Conservation (phyloP, 2,888 invertebrate genomes). For the Neoascia interrupta region DNA sequence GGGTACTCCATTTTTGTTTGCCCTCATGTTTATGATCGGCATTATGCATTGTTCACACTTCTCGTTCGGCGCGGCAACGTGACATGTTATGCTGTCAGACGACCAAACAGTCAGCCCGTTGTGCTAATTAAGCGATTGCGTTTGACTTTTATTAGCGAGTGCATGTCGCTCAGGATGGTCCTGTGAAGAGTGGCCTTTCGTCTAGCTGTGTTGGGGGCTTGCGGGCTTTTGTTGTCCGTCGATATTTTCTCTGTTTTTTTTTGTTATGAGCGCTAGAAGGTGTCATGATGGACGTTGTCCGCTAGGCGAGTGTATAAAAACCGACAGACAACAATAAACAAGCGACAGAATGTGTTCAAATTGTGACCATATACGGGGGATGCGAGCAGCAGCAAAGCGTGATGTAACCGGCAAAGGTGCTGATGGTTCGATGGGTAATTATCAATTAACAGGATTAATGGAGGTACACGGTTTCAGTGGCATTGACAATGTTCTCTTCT, state of each 20-base stretch:
- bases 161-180: constrained; percentile 49
- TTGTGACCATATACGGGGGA: constrained; percentile 47
- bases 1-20: constrained; percentile 46
- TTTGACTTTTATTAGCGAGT: constrained; percentile 66
- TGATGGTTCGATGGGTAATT: constrained; percentile 49
- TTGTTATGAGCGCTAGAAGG: too few species aligned
- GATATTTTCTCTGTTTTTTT: too few species aligned
- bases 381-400: background rate
- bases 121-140: constrained; percentile 68
- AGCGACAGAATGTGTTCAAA: constrained; percentile 64
- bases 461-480: constrained; percentile 49
- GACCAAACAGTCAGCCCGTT: constrained; percentile 2
- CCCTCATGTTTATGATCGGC: constrained; percentile 55
- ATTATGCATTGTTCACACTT: constrained; percentile 61
- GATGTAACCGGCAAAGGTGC: background rate
- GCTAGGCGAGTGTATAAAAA: constrained; percentile 22
- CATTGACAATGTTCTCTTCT: constrained; percentile 38
- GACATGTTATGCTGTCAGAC: constrained; percentile 58
- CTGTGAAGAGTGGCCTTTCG: background rate
- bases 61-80: constrained; percentile 21
- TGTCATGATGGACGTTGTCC: constrained; percentile 49
- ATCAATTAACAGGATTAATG: constrained; percentile 66
- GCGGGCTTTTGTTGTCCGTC: background rate
- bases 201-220: background rate
- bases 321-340: constrained; percentile 55